Evolutionary conservation across 2,888 invertebrate species (phyloP), one percentile per base, ranked within the genome.

Genomic region (Meiosimyza decipiens): DNA sequence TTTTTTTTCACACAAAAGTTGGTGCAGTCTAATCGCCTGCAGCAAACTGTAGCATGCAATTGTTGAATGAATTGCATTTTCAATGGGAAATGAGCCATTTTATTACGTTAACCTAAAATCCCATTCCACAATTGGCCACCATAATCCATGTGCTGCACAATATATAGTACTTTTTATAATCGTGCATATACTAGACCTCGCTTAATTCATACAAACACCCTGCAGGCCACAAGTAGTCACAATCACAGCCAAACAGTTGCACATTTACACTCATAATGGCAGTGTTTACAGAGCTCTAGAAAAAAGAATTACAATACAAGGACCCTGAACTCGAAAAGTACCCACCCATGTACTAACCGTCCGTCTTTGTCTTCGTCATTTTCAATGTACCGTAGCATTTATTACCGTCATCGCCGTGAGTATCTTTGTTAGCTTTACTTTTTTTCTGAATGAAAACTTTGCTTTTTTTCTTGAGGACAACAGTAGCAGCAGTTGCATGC

Each of bases 261-360:
- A 28, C 28, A 28, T 28, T 40, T 40, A 6, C 40, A 40, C 40
- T 40, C 6, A 40, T 40, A 40, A 40, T 40, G 40, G 9, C 40
- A 40, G 28, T 28, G 28, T 28, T 2, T 28, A 40, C 40, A 40
- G 40, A 40, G 40, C 40, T 40, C 40, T 40, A 9, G 9, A 40
- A 40, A 40, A 40, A 40, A 6, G 9, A 40, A 40, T 9, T 40
- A 7, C 40, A 28, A 40, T 54, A 59, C 9, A 16, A 69, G 59
- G 59, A 49, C 69, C 69, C 59, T 60, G 69, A 69, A 69, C 69
- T 69, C 59, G 60, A 59, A 49, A 50, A 64, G 50, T 33, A 59
- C 59, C 59, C 28, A 59, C 13, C 59, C 59, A 59, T 59, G 28
- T 22, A 22, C 11, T 40, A 40, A 7, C 6, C 40, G 40, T 40